Conservation (phyloP, 92 coral and sea anemone genomes). For the Zoanthus sociatus region DNA sequence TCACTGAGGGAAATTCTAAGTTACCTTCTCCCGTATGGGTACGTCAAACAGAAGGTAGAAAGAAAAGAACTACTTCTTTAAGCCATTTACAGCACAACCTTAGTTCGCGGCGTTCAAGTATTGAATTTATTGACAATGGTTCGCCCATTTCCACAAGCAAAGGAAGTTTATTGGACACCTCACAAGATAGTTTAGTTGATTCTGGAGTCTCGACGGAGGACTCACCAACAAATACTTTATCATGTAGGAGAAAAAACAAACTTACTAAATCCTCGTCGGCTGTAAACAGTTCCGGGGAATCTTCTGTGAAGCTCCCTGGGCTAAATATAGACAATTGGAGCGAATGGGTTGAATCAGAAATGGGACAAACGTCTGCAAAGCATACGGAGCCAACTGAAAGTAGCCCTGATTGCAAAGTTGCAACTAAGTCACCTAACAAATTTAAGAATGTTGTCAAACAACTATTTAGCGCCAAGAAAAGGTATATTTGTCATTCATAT, state of each 20-base stretch:
- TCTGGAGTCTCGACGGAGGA: constrained; percentile 85
- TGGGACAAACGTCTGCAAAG: constrained; percentile 42
- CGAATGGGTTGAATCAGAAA: constrained; percentile 68
- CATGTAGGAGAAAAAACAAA: constrained; percentile 24
- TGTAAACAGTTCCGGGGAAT: constrained; percentile 36
- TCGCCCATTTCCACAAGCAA: constrained; percentile 69
- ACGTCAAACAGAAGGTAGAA: background rate
- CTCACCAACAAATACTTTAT: constrained; percentile 80
- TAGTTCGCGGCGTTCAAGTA: constrained; percentile 57
- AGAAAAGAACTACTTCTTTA: background rate
- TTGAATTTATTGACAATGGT: constrained; percentile 50
- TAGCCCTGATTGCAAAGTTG: constrained; percentile 28
- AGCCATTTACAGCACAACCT: background rate
- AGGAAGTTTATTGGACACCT: constrained; percentile 65
- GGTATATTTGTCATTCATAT: constrained; percentile 23
- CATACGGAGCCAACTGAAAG: constrained; percentile 37
- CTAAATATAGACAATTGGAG: constrained; percentile 70
- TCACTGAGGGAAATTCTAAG: background rate
- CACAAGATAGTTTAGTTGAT: constrained; percentile 81
- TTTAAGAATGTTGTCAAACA: constrained; percentile 80
- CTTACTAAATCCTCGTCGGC: constrained; percentile 41
- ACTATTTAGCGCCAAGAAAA: constrained; percentile 71
- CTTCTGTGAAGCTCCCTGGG: constrained; percentile 41
- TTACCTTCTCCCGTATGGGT: constrained; percentile 34
- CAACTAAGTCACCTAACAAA: constrained; percentile 63